Conservation (phyloP, 2,888 invertebrate genomes). For the Spilarctia lutea region DNA sequence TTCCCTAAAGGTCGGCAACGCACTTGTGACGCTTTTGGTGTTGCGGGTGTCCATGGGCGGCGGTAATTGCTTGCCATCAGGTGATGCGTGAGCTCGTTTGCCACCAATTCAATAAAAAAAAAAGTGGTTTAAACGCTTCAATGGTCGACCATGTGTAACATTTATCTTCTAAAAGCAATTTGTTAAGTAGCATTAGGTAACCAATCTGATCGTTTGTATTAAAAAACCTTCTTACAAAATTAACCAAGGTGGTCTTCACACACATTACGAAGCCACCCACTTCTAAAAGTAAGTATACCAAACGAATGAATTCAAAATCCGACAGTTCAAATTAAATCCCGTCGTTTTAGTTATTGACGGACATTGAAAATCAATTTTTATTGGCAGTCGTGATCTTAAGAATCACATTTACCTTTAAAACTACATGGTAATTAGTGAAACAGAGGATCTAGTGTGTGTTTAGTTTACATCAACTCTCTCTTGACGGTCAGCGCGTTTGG, state of each 20-base stretch:
- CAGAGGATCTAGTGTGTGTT: too few relatives aligned
- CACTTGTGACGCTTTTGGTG: too few relatives aligned
- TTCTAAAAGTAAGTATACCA: background rate
- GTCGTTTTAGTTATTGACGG: constrained; percentile 11
- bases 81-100: too few relatives aligned
- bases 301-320: constrained; percentile 14
- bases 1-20: too few relatives aligned
- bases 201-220: background rate
- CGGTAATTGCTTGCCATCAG: too few relatives aligned
- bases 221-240: background rate
- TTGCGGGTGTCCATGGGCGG: too few relatives aligned
- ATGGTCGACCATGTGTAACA: background rate
- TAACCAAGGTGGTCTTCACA: constrained; percentile 11
- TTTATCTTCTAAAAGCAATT: too few relatives aligned
- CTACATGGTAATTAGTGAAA: constrained; percentile 10
- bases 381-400: constrained; percentile 16
- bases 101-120: too few relatives aligned
- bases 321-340: constrained; percentile 12
- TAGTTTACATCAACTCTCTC: too few relatives aligned
- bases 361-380: constrained; percentile 13
- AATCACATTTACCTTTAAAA: constrained; percentile 18
- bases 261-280: background rate
- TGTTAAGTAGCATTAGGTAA: too few relatives aligned
- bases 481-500: too few relatives aligned
- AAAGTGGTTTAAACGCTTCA: background rate